Evolutionary conservation across 1,140 invertebrate species (phyloP), one percentile per base, ranked within the genome.

Genomic region (Bombus confusus): DNA sequence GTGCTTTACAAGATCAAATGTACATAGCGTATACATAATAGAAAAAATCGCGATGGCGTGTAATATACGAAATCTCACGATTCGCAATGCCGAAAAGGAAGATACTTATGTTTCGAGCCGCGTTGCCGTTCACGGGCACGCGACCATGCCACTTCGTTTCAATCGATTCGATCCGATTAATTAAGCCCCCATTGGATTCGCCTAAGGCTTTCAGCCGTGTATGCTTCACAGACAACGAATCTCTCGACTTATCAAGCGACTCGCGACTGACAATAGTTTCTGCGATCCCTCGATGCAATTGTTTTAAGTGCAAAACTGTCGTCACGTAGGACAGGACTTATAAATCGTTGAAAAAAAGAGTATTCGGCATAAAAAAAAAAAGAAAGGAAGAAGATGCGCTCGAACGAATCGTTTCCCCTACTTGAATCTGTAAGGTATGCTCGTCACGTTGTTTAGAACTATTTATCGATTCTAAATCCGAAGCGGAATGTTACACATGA

Each of bases 151-250:
- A 85, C 83, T 85, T 85, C 12, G 77, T 85, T 86, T 69, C 62
- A 62, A 74, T 86, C 80, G 85, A 86, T 76, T 86, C 72, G 64
- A 86, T 71, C 52, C 43, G 71, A 83, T 83, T 83, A 69, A 86
- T 83, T 76, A 83, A 62, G 31, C 59, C 80, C 59, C 80, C 34
- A 31, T 75, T 75, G 52, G 62, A 75, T 69, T 76, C 73, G 66
- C 62, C 73, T 59, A 76, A 76, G 64, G 62, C 73, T 59, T 75
- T 37, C 69, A 83, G 41, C 34, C 68, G 68, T 68, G 62, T 86
- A 74, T 76, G 78, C 80, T 78, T 83, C 79, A 31, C 64, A 80
- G 52, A 84, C 88, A 90, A 90, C 88, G 88, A 90, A 88, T 90
- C 74, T 88, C 73, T 90, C 47, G 66, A 83, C 81, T 69, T 78